Conservation (phyloP, 2,797 vertebrate genomes). For the Myotis myotis region DNA sequence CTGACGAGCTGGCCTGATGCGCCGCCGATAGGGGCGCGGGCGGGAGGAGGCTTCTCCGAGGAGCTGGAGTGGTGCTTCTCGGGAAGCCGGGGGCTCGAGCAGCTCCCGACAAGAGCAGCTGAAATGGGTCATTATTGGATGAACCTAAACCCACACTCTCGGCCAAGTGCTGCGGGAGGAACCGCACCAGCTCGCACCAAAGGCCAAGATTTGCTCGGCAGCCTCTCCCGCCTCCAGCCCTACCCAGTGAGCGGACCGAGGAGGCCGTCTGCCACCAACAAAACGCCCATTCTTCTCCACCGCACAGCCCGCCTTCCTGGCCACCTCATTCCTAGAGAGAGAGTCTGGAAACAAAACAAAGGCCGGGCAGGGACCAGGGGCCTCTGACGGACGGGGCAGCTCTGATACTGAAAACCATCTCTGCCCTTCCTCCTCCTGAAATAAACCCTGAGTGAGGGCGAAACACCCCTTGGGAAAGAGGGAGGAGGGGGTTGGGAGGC, state of each 20-base stretch:
- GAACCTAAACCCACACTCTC: constrained; percentile 86
- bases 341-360: constrained; percentile 75
- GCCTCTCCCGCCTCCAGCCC: constrained; percentile 78
- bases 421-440: background rate
- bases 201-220: constrained; percentile 82
- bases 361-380: constrained; percentile 77
- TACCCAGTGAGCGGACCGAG: constrained; percentile 76
- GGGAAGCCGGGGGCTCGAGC: constrained; percentile 92
- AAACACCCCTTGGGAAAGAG: background rate
- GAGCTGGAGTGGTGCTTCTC: constrained; percentile 90
- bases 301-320: constrained; percentile 75
- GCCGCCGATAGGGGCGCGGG: constrained; percentile 86
- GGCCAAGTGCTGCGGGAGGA: constrained; percentile 83
- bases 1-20: constrained; percentile 94
- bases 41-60: constrained; percentile 38
- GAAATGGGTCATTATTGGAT: constrained; percentile 90
- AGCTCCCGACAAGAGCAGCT: constrained; percentile 88
- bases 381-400: constrained; percentile 67
- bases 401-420: constrained; percentile 65
- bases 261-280: constrained; percentile 79
- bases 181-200: constrained; percentile 80
- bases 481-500: background rate
- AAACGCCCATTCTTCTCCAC: constrained; percentile 81
- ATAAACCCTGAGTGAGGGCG: background rate
- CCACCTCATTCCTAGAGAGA: constrained; percentile 78